Base-by-base conservation (phyloP, 1,140 invertebrate species). In the Habropoda laboriosa region DNA sequence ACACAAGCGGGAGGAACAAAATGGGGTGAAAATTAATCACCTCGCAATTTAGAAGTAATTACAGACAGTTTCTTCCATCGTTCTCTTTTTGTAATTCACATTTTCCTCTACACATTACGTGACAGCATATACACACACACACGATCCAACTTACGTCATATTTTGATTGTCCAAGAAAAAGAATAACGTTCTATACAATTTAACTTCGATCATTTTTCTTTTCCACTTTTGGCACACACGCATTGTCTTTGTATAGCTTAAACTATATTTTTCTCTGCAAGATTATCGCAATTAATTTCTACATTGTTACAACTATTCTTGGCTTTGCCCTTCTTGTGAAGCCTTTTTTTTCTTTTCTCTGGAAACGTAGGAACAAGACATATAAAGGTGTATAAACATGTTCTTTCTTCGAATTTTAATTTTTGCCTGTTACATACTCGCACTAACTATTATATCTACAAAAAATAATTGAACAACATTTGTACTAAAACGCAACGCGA, bases 91-190 rank as follows among this genome's bases (percentile, higher is more conserved):
- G 8, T 3, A 55, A 2, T 53, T 30, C 4, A 51, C 21, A 21
- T 32, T 30, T 32, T 7, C 16, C 21, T 6, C 18, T 42, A 27
- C n/a, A 7, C 6, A 66, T 32, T 3, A 66, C 35, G 30, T 40
- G n/a, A 45, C 42, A 30, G 35, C 71, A 24, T 55, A 79, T 32
- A 77, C 60, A 81, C 61, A 72, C 32, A 18, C 70, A 82, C 35
- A 30, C 51, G 40, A 76, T 63, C 6, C 49, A 80, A 79, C 45
- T 72, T 55, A 76, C 83, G 57, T 21, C 30, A 55, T 42, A 68
- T 47, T 80, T 74, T 79, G 80, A 86, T 85, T 82, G 80, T 85
- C 79, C 42, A 85, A 76, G 55, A 27, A 51, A 66, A 67, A 61
- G n/a, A 55, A 1, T 60, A n/a, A 82, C 27, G 27, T 27, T 35